Evolutionary conservation across 2,888 invertebrate genomes (phyloP).

Genomic region (Pemphredon lugubris): DNA sequence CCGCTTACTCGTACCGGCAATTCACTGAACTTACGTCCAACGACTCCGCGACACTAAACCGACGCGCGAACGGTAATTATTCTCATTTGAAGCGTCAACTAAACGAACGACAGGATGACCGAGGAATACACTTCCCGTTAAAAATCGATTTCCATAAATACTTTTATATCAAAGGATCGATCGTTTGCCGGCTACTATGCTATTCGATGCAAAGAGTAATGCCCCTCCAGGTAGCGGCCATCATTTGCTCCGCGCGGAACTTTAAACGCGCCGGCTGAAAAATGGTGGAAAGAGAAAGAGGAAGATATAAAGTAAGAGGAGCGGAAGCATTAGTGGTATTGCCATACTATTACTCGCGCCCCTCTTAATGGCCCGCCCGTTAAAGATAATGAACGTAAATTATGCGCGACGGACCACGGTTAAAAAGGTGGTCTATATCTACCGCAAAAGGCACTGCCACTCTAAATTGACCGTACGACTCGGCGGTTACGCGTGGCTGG

Average conservation of each 20-base stretch:
- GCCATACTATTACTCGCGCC: slow-evolving; percentile 66
- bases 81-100: too few species aligned
- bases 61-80: too few species aligned
- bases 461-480: slow-evolving; percentile 52
- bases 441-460: slow-evolving; percentile 54
- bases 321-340: slow-evolving; percentile 64
- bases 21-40: too few species aligned
- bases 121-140: background rate
- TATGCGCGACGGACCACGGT: slow-evolving; percentile 68
- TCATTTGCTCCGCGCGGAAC: slow-evolving; percentile 54
- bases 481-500: slow-evolving; percentile 34
- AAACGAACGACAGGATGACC: background rate
- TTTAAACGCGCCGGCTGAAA: slow-evolving; percentile 52
- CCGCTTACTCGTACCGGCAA: too few species aligned
- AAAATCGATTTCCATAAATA: slow-evolving; percentile 15
- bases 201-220: slow-evolving; percentile 55
- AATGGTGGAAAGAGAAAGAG: slow-evolving; percentile 41
- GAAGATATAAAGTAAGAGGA: slow-evolving; percentile 49
- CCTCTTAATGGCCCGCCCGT: slow-evolving; percentile 69
- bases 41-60: too few species aligned
- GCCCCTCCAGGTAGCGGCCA: slow-evolving; percentile 39
- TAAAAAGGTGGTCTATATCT: slow-evolving; percentile 67
- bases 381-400: slow-evolving; percentile 73
- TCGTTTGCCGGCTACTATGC: slow-evolving; percentile 46
- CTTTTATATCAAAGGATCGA: slow-evolving; percentile 35